phyloP scores from a whole-genome alignment of 2,888 invertebrate species.

The Leptura quadrifasciata region DNA sequence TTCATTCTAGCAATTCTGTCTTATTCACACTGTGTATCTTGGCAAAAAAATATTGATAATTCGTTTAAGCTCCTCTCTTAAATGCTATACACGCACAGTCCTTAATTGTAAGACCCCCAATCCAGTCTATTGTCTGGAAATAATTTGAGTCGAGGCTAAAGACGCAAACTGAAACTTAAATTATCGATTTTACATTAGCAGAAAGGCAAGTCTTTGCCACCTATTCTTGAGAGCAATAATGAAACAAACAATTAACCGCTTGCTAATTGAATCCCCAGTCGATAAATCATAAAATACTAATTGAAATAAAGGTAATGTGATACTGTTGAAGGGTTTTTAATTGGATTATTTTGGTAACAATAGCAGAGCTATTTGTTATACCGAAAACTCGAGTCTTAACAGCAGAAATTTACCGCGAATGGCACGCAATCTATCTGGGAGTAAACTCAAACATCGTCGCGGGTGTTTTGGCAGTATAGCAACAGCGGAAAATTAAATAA shows the following conservation, averaged over 20 bases:
- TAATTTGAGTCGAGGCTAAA: conserved; percentile 16
- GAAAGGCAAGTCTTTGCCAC: conserved; percentile 9
- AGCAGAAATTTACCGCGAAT: conserved; percentile 4
- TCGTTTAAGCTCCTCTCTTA: conserved; percentile 12
- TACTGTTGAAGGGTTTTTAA: conserved; percentile 22
- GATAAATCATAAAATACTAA: conserved; percentile 32
- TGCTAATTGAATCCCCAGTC: conserved; percentile 24
- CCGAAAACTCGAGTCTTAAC: conserved; percentile 15
- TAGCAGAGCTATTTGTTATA: conserved; percentile 10
- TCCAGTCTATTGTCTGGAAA: conserved; percentile 35
- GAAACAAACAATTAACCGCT: conserved; percentile 34
- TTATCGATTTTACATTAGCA: conserved; percentile 24
- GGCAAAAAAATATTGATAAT: conserved; percentile 12
- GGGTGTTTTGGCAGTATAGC: neutral
- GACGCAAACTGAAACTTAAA: conserved; percentile 21
- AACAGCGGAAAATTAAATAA: neutral
- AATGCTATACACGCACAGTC: conserved; percentile 20
- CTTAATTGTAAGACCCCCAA: conserved; percentile 21
- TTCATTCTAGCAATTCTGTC: neutral
- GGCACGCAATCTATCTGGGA: conserved; percentile 8
- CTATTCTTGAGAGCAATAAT: conserved; percentile 23
- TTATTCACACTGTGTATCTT: neutral
- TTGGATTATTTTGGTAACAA: conserved; percentile 31
- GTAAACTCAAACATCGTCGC: neutral
- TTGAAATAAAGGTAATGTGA: conserved; percentile 25